These are phyloP conservation scores for Heliconius melpomene DNA, from an alignment of 1,140 invertebrate species.

Conservation along the genomic window DNA sequence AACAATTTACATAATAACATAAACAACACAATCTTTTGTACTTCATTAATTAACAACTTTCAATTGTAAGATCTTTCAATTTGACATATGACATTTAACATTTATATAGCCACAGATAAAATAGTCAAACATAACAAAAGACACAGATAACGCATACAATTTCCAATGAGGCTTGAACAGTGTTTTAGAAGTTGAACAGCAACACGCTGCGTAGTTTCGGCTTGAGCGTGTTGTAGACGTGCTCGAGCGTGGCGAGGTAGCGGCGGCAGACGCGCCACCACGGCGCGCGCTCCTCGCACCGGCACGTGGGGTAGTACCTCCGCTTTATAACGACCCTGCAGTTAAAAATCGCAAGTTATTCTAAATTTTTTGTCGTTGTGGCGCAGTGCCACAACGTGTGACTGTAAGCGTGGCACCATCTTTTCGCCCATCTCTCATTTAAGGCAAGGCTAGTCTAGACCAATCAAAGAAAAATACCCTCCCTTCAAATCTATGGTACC, in stretches of 20 bases:
- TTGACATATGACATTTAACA: not conserved
- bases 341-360: not conserved
- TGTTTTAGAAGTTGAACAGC: constrained; percentile 60
- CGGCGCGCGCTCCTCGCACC: constrained; percentile 46
- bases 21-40: not conserved
- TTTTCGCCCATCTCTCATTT: too few species aligned
- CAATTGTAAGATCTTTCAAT: not conserved
- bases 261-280: constrained; percentile 53
- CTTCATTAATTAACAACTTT: not conserved
- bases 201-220: constrained; percentile 61
- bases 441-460: too few species aligned
- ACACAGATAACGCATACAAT: constrained; percentile 9
- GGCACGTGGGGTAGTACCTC: constrained; percentile 42
- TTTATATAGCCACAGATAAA: not conserved
- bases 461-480: too few species aligned
- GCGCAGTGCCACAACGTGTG: too few species aligned
- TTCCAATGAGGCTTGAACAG: constrained; percentile 29
- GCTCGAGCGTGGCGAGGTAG: constrained; percentile 51
- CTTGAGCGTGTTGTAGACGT: constrained; percentile 62
- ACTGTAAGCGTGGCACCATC: too few species aligned
- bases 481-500: too few species aligned
- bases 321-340: constrained; percentile 56
- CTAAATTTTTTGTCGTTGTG: not conserved
- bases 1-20: not conserved
- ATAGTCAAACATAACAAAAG: not conserved